phyloP scores from a whole-genome alignment of 1,140 invertebrate species.

The Drosophila ohnishii region DNA sequence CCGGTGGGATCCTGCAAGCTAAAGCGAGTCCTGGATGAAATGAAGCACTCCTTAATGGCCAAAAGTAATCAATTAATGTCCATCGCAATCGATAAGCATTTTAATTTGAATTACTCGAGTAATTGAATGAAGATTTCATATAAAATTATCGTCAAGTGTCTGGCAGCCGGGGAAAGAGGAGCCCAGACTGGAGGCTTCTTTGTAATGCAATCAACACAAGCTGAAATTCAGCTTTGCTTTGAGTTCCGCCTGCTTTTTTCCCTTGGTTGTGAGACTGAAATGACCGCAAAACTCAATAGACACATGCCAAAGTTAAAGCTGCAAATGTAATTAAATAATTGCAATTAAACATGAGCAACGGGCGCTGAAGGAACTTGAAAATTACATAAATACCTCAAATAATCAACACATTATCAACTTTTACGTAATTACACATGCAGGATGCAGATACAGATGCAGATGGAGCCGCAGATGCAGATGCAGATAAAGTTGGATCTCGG shows the following conservation, averaged over 20 bases:
- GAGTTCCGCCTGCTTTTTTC: constrained; percentile 13
- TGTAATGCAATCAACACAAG: constrained; percentile 50
- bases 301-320: constrained; percentile 51
- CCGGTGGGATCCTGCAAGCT: not conserved
- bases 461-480: constrained; percentile 21
- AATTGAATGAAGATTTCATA: constrained; percentile 38
- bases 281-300: constrained; percentile 47
- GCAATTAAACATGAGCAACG: constrained; percentile 44
- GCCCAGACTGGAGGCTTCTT: constrained; percentile 12
- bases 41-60: constrained; percentile 20
- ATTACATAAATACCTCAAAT: constrained; percentile 73
- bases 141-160: constrained; percentile 39
- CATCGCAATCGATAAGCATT: constrained; percentile 30
- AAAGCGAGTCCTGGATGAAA: not conserved
- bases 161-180: not conserved
- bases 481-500: constrained; percentile 32
- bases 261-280: not conserved
- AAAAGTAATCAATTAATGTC: constrained; percentile 54
- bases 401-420: constrained; percentile 79
- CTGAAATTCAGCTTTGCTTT: constrained; percentile 29
- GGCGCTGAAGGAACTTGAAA: constrained; percentile 31
- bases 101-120: constrained; percentile 33
- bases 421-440: constrained; percentile 72
- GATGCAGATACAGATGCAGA: constrained; percentile 25
- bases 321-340: constrained; percentile 76